Evolutionary conservation across 1,140 invertebrate species (phyloP), one percentile per base, ranked within the genome.

Genomic region (Magallana angulata): DNA sequence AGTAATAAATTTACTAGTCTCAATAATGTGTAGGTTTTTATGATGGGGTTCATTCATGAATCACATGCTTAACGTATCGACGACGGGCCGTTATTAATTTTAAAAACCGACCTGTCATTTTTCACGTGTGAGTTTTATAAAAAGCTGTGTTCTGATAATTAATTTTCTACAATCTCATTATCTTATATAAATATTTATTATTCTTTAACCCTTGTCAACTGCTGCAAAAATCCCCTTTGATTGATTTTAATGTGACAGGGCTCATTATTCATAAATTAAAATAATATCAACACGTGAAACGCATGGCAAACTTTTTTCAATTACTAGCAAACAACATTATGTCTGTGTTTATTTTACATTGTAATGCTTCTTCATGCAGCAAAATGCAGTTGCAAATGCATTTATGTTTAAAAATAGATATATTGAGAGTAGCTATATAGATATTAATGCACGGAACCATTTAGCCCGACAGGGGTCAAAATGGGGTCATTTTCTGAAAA

Each of bases 131-230:
- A 24, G 68, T 76, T 76, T 76, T 76, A 30, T 24, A 30, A 76
- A 76, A 24, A 76, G 68, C 68, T 18, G 18, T 76, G 68, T 76
- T 30, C 36, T 18, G 68, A 76, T 76, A 76, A 76, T 76, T 76
- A 76, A 71, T 30, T 76, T 30, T 76, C 24, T 76, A 76, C 68
- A 76, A 30, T 76, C 68, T 76, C 68, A 76, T 76, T 76, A 76
- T 76, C 68, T 30, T 76, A 76, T 30, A 76, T 76, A 76, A 76
- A 76, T 76, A 76, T 76, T 76, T 76, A 76, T 76, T 76, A 76
- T 76, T 76, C 68, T 76, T 76, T 30, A 76, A 76, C 68, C 68
- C 24, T 30, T 30, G 68, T 76, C 68, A 76, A 76, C 68, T 76
- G 68, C 68, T 76, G 14, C 24, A 76, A 76, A 76, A 76, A 76